Evolutionary conservation across 2,888 invertebrate genomes (phyloP).

Genomic region (Ferrisia virgata): DNA sequence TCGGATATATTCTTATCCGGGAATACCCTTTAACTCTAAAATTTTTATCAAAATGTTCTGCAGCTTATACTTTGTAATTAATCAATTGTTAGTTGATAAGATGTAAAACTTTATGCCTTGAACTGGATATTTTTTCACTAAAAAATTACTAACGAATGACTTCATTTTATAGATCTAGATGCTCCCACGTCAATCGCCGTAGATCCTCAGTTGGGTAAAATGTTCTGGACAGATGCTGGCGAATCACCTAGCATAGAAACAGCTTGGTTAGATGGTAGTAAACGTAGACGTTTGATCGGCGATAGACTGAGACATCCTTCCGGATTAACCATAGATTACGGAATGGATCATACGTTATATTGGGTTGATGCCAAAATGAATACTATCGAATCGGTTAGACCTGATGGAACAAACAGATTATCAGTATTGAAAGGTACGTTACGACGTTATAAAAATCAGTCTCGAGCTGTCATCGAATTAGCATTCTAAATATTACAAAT

Average conservation of each 20-base stretch:
- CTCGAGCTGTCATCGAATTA: too few relatives aligned
- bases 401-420: constrained; percentile 75
- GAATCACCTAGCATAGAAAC: constrained; percentile 88
- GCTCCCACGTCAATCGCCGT: constrained; percentile 84
- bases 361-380: constrained; percentile 95
- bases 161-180: constrained; percentile 63
- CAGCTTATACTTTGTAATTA: too few relatives aligned
- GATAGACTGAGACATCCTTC: constrained; percentile 82
- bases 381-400: constrained; percentile 79
- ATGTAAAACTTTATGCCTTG: too few relatives aligned
- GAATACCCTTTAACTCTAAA: too few relatives aligned
- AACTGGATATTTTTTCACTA: background rate
- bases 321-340: constrained; percentile 84
- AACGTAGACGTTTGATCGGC: constrained; percentile 74
- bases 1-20: too few relatives aligned
- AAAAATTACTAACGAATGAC: background rate
- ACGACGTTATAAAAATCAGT: too few relatives aligned
- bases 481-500: background rate
- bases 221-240: constrained; percentile 94
- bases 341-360: constrained; percentile 84
- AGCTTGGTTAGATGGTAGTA: constrained; percentile 95
- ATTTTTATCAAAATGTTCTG: too few relatives aligned
- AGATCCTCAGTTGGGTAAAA: constrained; percentile 78
- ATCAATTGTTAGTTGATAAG: background rate
- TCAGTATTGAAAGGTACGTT: constrained; percentile 60